Conservation (phyloP, 2,888 invertebrate genomes). For the Lasioglossum calceatum region DNA sequence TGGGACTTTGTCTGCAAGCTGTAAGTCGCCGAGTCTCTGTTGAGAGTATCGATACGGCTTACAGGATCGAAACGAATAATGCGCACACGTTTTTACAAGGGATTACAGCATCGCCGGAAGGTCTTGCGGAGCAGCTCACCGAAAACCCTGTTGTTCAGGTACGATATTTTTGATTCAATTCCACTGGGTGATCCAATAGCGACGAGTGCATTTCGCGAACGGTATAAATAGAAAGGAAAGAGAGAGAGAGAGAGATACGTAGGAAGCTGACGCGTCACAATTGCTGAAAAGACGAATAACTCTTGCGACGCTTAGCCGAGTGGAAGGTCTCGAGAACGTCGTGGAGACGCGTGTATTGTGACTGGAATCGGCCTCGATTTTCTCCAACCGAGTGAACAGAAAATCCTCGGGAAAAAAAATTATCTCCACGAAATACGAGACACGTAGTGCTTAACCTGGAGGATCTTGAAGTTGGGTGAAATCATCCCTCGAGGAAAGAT, state of each 20-base stretch:
- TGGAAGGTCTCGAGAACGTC: conserved; percentile 8
- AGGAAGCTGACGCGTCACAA: conserved; percentile 6
- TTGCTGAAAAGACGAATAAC: conserved; percentile 26
- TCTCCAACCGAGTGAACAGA: background rate
- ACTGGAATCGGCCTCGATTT: conserved; percentile 13
- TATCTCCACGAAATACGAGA: background rate
- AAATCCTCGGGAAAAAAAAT: background rate
- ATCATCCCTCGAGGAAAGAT: background rate
- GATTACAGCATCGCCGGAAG: background rate
- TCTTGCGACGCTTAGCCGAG: background rate
- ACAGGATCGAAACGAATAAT: background rate
- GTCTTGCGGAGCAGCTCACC: background rate
- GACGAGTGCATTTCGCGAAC: background rate
- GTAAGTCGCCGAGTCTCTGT: background rate
- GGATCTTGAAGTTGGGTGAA: background rate
- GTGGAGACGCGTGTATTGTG: background rate
- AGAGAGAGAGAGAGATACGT: conserved; percentile 11
- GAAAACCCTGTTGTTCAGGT: background rate
- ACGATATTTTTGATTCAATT: conserved; percentile 29
- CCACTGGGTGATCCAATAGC: background rate
- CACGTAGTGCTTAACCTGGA: background rate
- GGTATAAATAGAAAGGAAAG: conserved; percentile 6
- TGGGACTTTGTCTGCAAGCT: no score
- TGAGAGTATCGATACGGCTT: background rate
- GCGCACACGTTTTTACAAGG: background rate